Evolutionary conservation across 2,797 vertebrate species (phyloP).

Genomic region (Enteromius argenteus): DNA sequence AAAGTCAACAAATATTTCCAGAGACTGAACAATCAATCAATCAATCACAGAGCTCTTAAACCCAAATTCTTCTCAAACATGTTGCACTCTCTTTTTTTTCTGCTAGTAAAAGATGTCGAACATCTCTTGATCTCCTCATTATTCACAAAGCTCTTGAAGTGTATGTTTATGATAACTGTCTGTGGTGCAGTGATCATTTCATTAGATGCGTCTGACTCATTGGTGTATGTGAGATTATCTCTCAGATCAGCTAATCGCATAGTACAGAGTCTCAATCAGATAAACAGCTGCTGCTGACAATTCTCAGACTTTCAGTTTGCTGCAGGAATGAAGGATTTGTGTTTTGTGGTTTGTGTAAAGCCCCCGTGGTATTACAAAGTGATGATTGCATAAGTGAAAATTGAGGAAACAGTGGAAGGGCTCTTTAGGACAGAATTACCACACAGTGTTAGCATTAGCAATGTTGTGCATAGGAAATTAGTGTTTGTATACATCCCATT

Average conservation of each 20-base stretch:
- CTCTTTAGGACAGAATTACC: not conserved
- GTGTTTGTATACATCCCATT: not conserved
- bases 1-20: not conserved
- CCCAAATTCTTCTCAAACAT: not conserved
- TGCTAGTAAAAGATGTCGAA: not conserved
- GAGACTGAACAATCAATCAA: not conserved
- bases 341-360: slow-evolving; percentile 11
- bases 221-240: slow-evolving; percentile 1
- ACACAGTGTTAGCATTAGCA: not conserved
- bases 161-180: not conserved
- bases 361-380: not conserved
- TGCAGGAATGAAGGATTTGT: not conserved
- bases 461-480: not conserved
- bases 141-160: not conserved
- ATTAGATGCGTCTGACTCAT: not conserved
- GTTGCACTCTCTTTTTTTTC: not conserved
- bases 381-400: not conserved
- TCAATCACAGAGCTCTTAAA: not conserved
- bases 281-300: not conserved
- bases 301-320: not conserved
- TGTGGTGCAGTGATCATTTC: not conserved
- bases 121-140: not conserved
- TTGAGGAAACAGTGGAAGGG: not conserved
- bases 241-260: slow-evolving; percentile 9
- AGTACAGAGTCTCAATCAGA: slow-evolving; percentile 7